phyloP scores from a whole-genome alignment of 1,140 invertebrate species.

The Lasaia peninsularis region DNA sequence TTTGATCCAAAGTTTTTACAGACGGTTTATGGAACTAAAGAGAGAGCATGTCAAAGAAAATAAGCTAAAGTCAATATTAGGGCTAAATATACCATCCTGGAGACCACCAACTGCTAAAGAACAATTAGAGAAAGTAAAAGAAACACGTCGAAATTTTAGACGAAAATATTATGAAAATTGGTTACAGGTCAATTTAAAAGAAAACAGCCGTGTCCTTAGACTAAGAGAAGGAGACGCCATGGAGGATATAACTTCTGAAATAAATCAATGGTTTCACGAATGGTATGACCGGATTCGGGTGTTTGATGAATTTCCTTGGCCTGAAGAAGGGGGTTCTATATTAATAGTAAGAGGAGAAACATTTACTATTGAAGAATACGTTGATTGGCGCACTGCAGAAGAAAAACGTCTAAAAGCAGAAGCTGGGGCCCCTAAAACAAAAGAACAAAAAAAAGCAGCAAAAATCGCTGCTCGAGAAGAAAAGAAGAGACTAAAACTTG shows the following conservation, averaged over 20 bases:
- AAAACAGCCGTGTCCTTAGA: conserved; percentile 77
- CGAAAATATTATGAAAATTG: conserved; percentile 73
- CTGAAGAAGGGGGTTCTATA: conserved; percentile 66
- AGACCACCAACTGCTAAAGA: conserved; percentile 54
- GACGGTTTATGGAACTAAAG: conserved; percentile 54
- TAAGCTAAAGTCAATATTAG: conserved; percentile 46
- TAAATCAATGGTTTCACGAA: conserved; percentile 81
- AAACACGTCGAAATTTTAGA: conserved; percentile 73
- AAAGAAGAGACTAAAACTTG: conserved; percentile 46
- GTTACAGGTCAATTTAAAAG: conserved; percentile 74
- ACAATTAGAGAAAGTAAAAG: conserved; percentile 72
- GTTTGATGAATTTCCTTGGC: conserved; percentile 67
- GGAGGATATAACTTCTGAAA: conserved; percentile 84
- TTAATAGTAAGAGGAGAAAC: conserved; percentile 64
- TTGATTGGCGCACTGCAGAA: conserved; percentile 54
- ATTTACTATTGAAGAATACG: conserved; percentile 58
- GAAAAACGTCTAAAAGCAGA: conserved; percentile 56
- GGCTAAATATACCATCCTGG: conserved; percentile 52
- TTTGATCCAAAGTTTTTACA: conserved; percentile 48
- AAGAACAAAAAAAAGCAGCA: conserved; percentile 67
- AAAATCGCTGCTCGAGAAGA: conserved; percentile 50
- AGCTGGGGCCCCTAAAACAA: conserved; percentile 46
- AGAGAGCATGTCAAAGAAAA: conserved; percentile 40
- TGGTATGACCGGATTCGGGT: conserved; percentile 71
- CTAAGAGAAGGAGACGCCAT: conserved; percentile 78